These are phyloP conservation scores for Geothlypis trichas DNA, from an alignment of 2,113 vertebrate species.

Conservation along the genomic window DNA sequence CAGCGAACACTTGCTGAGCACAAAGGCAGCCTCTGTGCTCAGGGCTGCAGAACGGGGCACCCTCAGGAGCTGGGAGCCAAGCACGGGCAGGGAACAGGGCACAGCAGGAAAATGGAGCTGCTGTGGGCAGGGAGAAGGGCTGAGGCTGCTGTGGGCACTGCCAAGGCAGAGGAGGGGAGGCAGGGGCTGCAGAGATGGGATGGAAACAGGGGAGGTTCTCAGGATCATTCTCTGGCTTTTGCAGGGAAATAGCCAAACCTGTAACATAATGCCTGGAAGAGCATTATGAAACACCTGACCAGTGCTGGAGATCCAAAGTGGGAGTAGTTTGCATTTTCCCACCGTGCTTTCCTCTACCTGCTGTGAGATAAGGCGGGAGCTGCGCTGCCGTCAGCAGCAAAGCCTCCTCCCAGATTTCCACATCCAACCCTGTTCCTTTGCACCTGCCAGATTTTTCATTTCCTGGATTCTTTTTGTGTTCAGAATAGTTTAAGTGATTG, in stretches of 20 bases:
- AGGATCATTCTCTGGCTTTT: background rate
- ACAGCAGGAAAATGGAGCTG: background rate
- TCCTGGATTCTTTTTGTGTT: background rate
- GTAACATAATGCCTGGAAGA: background rate
- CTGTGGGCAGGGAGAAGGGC: background rate
- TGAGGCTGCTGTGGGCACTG: background rate
- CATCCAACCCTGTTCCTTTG: background rate
- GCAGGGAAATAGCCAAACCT: background rate
- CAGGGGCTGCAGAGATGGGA: background rate
- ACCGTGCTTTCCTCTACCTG: background rate
- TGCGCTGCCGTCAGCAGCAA: accelerated
- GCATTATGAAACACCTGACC: background rate
- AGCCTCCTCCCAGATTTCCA: constrained; percentile 27
- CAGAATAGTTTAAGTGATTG: background rate
- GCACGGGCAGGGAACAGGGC: background rate
- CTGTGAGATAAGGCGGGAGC: background rate
- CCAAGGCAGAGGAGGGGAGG: background rate
- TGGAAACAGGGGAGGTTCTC: background rate
- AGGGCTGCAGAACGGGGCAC: background rate
- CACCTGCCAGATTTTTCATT: background rate
- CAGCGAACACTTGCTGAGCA: background rate
- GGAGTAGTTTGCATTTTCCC: background rate
- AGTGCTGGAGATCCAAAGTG: background rate
- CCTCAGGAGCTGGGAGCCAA: background rate
- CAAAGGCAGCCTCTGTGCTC: constrained; percentile 41